Percentiles rank a stretch among this genome's conserved stretches.
phyloP scores from a whole-genome alignment of 2,888 invertebrate species.

The Cataglyphis cursor region DNA sequence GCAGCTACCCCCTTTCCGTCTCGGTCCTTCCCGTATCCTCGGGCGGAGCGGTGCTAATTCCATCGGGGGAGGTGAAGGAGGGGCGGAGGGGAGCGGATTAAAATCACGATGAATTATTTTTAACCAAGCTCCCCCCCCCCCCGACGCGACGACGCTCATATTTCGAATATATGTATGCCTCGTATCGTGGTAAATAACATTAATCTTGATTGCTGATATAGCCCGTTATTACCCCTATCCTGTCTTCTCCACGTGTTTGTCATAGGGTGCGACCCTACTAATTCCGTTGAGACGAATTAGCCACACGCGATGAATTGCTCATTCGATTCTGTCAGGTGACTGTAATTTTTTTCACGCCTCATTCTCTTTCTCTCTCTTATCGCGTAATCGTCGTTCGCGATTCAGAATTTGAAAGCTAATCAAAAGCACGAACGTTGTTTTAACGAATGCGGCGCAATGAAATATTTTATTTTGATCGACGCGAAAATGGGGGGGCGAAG shows the following conservation, averaged over 20 bases:
- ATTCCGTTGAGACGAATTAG: slow-evolving; percentile 36
- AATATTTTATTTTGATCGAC: slow-evolving; percentile 12
- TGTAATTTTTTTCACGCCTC: slow-evolving; percentile 29
- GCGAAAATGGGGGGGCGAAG: background rate
- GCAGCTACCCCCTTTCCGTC: background rate
- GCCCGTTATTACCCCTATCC: background rate
- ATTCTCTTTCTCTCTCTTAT: background rate
- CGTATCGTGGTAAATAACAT: slow-evolving; percentile 22
- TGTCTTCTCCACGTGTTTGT: background rate
- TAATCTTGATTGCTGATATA: background rate
- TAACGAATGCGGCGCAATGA: background rate
- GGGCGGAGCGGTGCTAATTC: slow-evolving; percentile 20
- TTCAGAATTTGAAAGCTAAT: slow-evolving; percentile 12
- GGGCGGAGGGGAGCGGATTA: background rate
- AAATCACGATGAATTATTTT: slow-evolving; percentile 45
- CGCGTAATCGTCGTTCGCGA: background rate
- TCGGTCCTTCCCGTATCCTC: background rate
- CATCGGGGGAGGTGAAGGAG: no score
- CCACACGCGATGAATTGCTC: slow-evolving; percentile 14
- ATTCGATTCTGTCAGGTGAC: background rate
- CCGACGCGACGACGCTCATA: background rate
- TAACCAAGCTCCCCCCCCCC: background rate
- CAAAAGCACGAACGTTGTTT: background rate
- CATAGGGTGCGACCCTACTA: slow-evolving; percentile 32
- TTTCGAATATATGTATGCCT: background rate